Percentiles rank a stretch among this genome's conserved stretches.
These are phyloP conservation scores for Chrysaora quinquecirrha DNA, from an alignment of 30 jellyfish, hydroid and myxozoan genomes.

Conservation along the genomic window DNA sequence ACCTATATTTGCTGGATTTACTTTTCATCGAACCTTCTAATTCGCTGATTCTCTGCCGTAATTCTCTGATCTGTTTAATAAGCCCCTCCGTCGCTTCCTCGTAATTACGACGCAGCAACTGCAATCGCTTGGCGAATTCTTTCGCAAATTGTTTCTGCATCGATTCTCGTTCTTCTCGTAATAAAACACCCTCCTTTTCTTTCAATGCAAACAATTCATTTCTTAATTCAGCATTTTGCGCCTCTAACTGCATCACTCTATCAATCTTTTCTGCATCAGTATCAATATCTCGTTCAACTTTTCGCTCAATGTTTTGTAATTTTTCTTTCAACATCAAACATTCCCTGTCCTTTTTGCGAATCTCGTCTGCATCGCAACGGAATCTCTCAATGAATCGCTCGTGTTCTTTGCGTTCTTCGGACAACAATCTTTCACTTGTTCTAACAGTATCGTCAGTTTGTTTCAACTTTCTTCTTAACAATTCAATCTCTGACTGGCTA, in stretches of 20 bases:
- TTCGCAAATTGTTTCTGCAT: slow-evolving; percentile 77
- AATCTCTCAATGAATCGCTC: slow-evolving; percentile 77
- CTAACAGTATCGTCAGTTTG: slow-evolving; percentile 52
- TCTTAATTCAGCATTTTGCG: slow-evolving; percentile 63
- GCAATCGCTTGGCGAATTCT: slow-evolving; percentile 87
- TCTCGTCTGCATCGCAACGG: slow-evolving; percentile 84
- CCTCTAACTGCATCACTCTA: slow-evolving; percentile 45
- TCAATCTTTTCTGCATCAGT: slow-evolving; percentile 52
- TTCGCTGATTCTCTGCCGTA: slow-evolving; percentile 47
- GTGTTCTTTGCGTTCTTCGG: slow-evolving; percentile 79
- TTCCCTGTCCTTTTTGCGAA: slow-evolving; percentile 90
- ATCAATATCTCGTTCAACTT: slow-evolving; percentile 17
- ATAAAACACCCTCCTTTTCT: slow-evolving; percentile 6
- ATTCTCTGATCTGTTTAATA: slow-evolving; percentile 49
- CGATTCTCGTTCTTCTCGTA: slow-evolving; percentile 60
- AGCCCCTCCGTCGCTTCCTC: slow-evolving; percentile 86
- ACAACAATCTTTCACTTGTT: slow-evolving; percentile 57
- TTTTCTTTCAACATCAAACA: slow-evolving; percentile 35
- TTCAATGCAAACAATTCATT: slow-evolving; percentile 44
- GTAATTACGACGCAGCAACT: slow-evolving; percentile 69
- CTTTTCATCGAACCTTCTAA: slow-evolving; percentile 17
- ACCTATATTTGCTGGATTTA: too few relatives aligned
- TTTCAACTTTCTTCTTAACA: slow-evolving; percentile 17
- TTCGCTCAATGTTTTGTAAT: slow-evolving; percentile 41
- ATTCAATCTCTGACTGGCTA: slow-evolving; percentile 29